A percentile compares a stretch with the other conserved stretches of the same genome.
Conservation (phyloP, 2,888 invertebrate genomes). For the Aphidius colemani region DNA sequence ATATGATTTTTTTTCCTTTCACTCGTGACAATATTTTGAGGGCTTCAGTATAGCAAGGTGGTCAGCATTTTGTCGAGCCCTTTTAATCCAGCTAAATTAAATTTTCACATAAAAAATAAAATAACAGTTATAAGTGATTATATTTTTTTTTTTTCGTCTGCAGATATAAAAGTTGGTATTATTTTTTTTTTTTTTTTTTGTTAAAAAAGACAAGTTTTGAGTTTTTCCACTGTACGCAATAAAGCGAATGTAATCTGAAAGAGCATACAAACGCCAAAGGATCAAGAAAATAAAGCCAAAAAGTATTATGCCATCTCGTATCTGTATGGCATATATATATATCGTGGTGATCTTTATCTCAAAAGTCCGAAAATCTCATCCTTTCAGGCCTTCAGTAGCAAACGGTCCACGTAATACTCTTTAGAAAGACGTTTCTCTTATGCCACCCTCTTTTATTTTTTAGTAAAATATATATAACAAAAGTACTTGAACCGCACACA, state of each 20-base stretch:
- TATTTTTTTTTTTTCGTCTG: background rate
- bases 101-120: no score
- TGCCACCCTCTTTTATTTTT: background rate
- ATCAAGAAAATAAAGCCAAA: conserved; percentile 9
- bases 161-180: conserved; percentile 7
- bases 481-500: conserved; percentile 7
- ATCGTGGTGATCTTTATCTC: conserved; percentile 25
- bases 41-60: no score
- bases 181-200: conserved; percentile 3
- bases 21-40: no score
- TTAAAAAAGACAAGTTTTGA: conserved; percentile 7
- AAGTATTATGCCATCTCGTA: conserved; percentile 4
- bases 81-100: no score
- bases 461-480: background rate
- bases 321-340: background rate
- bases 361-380: conserved; percentile 41
- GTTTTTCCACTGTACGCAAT: conserved; percentile 7
- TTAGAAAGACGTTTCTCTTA: conserved; percentile 8
- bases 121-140: background rate
- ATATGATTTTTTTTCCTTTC: no score
- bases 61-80: no score
- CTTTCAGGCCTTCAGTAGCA: conserved; percentile 33
- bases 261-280: conserved; percentile 5
- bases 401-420: conserved; percentile 25
- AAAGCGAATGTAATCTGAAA: conserved; percentile 21